These are phyloP conservation scores for Neofelis nebulosa DNA, from an alignment of 2,113 vertebrate species.

Conservation along the genomic window DNA sequence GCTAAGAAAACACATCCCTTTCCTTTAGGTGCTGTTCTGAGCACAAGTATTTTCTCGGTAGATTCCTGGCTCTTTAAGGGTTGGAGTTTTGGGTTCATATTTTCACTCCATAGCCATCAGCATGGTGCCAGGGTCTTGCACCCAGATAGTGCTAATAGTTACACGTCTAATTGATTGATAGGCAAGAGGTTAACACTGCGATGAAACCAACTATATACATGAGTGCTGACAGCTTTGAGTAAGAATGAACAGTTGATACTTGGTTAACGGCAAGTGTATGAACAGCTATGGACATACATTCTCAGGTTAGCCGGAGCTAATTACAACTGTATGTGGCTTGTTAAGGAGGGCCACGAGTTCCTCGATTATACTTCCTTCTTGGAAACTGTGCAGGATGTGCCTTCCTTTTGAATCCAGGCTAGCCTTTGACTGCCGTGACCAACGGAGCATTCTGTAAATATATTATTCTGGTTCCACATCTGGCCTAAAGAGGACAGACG, in stretches of 20 bases:
- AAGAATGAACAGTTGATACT: background rate
- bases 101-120: background rate
- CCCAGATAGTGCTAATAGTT: background rate
- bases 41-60: background rate
- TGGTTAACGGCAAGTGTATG: background rate
- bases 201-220: background rate
- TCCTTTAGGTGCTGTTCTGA: background rate
- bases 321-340: background rate
- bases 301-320: background rate
- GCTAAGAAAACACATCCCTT: background rate
- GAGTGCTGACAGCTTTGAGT: background rate
- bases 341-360: background rate
- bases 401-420: background rate
- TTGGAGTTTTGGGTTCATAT: background rate
- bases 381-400: background rate
- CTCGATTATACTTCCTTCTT: background rate
- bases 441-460: background rate
- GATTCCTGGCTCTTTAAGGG: background rate
- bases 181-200: background rate
- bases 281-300: background rate
- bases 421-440: background rate
- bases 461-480: background rate
- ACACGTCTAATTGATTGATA: background rate
- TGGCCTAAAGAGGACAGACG: background rate
- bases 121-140: background rate